phyloP scores from a whole-genome alignment of 2,113 vertebrate species.

The Indicator indicator region DNA sequence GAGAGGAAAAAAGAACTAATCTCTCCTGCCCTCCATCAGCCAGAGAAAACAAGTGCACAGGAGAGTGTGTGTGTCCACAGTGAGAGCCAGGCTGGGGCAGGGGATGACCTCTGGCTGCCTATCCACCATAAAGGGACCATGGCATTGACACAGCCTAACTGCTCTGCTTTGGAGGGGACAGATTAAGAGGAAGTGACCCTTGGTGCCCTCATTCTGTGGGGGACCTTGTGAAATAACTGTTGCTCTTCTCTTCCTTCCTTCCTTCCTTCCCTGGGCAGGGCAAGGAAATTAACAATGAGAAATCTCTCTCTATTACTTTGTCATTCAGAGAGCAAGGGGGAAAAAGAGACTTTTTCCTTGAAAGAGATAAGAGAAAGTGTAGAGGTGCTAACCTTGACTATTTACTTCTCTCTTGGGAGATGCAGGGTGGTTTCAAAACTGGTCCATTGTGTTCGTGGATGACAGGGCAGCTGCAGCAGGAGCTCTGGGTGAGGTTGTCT shows the following conservation, averaged over 20 bases:
- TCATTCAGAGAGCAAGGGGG: background rate
- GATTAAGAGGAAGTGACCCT: slow-evolving; percentile 63
- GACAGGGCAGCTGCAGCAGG: background rate
- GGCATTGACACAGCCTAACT: slow-evolving; percentile 60
- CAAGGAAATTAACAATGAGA: slow-evolving; percentile 23
- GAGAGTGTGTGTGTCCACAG: background rate
- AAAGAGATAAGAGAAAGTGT: background rate
- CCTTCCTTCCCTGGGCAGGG: background rate
- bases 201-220: slow-evolving; percentile 4
- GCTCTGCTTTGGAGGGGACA: slow-evolving; percentile 18
- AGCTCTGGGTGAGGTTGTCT: background rate
- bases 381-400: background rate
- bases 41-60: background rate
- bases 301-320: background rate
- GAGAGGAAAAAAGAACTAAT: background rate
- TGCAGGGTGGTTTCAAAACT: background rate
- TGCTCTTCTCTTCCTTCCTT: slow-evolving; percentile 40
- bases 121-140: background rate
- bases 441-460: background rate
- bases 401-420: background rate
- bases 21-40: background rate
- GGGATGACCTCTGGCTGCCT: slow-evolving; percentile 33
- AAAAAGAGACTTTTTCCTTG: background rate
- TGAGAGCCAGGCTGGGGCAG: background rate
- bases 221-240: slow-evolving; percentile 25